Evolutionary conservation across 2,113 vertebrate genomes (phyloP), one percentile per base, ranked within the genome.

Genomic region (Eurypyga helias): DNA sequence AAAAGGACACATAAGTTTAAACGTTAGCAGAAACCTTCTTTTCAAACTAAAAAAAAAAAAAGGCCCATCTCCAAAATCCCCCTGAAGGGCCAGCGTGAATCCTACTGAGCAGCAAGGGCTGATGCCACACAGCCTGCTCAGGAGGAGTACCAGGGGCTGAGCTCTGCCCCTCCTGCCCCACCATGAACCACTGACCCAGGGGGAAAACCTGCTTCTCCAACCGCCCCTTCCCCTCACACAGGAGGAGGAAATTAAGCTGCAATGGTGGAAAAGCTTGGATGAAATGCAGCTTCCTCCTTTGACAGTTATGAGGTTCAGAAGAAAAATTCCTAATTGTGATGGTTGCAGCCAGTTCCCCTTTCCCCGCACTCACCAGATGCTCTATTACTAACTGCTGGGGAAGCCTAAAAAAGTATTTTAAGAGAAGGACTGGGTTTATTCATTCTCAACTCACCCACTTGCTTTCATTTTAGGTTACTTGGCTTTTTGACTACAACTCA

Each of bases 21-120:
- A 72, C 18, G 17, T 28, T 18, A 80, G 14, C 10, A 25, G 45
- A 72, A 86, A 41, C 4, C 4, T 33, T 23, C 19, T 31, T 21
- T 55, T 43, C 51, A 38, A 88, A 78, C 11, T 26, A 12, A 51
- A 21, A 60, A 73, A n/a, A 33, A 13, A 33, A 1, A 45, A 16
- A 41, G 12, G 12, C 41, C 11, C 8, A n/a, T 29, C 71, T 72
- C 66, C n/a, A 91, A 79, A 62, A 6, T 0, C 6, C 8, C 34
- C 12, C 17, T 4, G 8, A 75, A 62, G 36, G 1, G 0, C 24
- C 24, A 65, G 12, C 1, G 1, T 0, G 4, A 45, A 25, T 6
- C 24, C 17, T 43, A 12, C 16, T 34, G 46, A 57, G 36, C 1
- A 5, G 5, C 5, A 2, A 58, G 33, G 29, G 23, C 33, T 52